Percentiles rank a stretch among this genome's conserved stretches.
phyloP scores from a whole-genome alignment of 2,797 vertebrate genomes.

The Centroberyx gerrardi region DNA sequence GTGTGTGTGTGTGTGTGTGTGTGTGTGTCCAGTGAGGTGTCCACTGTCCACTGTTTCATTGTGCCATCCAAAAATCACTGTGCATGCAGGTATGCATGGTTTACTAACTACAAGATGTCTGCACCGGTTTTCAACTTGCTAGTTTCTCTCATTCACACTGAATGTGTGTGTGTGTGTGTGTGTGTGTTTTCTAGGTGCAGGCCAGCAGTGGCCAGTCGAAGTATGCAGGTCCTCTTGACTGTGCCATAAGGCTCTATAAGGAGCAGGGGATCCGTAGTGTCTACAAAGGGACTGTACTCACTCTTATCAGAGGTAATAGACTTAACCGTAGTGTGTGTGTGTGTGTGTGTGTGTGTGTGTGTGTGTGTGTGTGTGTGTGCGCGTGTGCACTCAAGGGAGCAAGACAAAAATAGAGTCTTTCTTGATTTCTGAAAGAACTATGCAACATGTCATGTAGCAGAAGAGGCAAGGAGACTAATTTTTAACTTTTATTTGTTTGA shows the following conservation, averaged over 20 bases:
- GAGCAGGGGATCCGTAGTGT: constrained; percentile 82
- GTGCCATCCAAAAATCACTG: background rate
- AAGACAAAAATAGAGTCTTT: too few relatives aligned
- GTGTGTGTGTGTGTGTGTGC: background rate
- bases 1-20: background rate
- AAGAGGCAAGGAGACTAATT: background rate
- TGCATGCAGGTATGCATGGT: too few relatives aligned
- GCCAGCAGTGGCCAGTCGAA: constrained; percentile 55
- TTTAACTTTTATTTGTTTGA: background rate
- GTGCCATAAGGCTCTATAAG: constrained; percentile 81
- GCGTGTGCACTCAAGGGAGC: too few relatives aligned
- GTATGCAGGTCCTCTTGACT: constrained; percentile 84
- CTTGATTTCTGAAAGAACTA: too few relatives aligned
- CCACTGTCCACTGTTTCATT: too few relatives aligned
- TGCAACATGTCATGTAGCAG: background rate
- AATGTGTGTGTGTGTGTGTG: constrained; percentile 2
- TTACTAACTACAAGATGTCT: too few relatives aligned
- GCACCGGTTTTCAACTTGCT: too few relatives aligned
- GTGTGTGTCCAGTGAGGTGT: background rate
- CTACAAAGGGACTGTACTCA: constrained; percentile 85
- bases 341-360: constrained; percentile 19
- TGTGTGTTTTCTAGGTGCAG: constrained; percentile 79
- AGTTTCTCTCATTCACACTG: too few relatives aligned
- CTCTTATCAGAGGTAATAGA: constrained; percentile 84
- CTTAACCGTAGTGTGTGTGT: background rate